These are phyloP conservation scores for Phaethon lepturus DNA, from an alignment of 2,113 vertebrate species.

Conservation along the genomic window DNA sequence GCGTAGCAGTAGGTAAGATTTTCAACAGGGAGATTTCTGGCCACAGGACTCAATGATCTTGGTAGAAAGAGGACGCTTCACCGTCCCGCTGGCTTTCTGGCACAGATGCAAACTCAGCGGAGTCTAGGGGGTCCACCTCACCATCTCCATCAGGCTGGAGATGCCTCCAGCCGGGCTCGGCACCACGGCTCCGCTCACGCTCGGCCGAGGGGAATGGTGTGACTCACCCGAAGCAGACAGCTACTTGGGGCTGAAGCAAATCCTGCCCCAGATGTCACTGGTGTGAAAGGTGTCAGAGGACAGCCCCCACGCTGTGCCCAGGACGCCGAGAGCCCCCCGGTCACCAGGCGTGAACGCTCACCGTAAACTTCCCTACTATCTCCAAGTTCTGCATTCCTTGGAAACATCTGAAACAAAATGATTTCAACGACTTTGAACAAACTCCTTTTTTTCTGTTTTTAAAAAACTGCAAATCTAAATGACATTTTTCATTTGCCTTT, in stretches of 20 bases:
- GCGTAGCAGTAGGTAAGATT: background rate
- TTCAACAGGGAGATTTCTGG: background rate
- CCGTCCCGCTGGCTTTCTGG: fast-evolving
- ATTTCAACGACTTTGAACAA: background rate
- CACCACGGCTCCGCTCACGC: fast-evolving
- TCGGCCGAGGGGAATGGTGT: fast-evolving
- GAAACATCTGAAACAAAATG: background rate
- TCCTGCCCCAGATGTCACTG: background rate
- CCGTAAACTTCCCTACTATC: background rate
- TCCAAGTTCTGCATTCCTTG: background rate
- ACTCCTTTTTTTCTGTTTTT: background rate
- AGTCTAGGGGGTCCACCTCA: background rate
- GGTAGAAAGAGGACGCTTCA: background rate
- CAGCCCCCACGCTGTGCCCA: background rate
- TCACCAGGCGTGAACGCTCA: background rate
- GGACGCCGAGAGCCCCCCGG: background rate
- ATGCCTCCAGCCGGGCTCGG: fast-evolving
- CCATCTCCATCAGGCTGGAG: background rate
- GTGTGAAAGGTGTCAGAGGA: background rate
- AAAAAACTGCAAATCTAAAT: background rate
- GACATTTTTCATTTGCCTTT: background rate
- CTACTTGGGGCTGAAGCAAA: background rate
- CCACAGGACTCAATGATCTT: background rate
- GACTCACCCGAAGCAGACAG: background rate
- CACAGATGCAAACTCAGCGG: fast-evolving